Evolutionary conservation across 1,140 invertebrate genomes (phyloP), one percentile per base, ranked within the genome.

Genomic region (Formica selysi): DNA sequence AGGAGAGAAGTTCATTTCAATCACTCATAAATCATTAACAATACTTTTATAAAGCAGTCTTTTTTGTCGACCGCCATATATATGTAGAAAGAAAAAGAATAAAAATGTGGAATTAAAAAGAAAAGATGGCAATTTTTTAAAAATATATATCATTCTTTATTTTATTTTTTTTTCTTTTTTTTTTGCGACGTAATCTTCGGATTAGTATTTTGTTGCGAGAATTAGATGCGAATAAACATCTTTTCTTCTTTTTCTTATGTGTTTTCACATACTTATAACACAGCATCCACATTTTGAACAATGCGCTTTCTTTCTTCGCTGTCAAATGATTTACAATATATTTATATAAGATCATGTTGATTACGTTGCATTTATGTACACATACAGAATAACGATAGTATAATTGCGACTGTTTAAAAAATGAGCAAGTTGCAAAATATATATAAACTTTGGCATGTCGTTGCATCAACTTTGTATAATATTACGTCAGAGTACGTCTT

Each of bases 131-230:
- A 57, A 74, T 91, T 92, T 91, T 86, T 92, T 92, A 91, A 93
- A 93, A 93, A 93, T 92, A 92, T 93, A 93, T 92, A 91, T 91
- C 91, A 90, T 87, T 93, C 88, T 91, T 86, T 32, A 32, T 32
- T 92, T 92, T 93, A 90, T 92, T 92, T 83, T 92, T 48, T 48
- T 44, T 10, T 44, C 22, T 44, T 13, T 16, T 90, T 90, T 87
- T 91, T 85, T 91, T 85, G 71, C 65, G 85, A 88, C 89, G 87
- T 91, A 91, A 91, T 91, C 87, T 88, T 92, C 86, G 74, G 83
- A 88, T 91, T 84, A 91, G 78, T 90, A 71, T 86, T 91, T 84
- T 87, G 71, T 73, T 90, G 86, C 54, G 78, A 88, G 85, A 90
- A 48, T 90, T 85, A 85, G 80, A 88, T 90, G 85, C 76, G 48